Percentiles rank a stretch among this genome's conserved stretches.
These are phyloP conservation scores for Calliopum simillimum DNA, from an alignment of 2,888 invertebrate genomes.

Conservation along the genomic window DNA sequence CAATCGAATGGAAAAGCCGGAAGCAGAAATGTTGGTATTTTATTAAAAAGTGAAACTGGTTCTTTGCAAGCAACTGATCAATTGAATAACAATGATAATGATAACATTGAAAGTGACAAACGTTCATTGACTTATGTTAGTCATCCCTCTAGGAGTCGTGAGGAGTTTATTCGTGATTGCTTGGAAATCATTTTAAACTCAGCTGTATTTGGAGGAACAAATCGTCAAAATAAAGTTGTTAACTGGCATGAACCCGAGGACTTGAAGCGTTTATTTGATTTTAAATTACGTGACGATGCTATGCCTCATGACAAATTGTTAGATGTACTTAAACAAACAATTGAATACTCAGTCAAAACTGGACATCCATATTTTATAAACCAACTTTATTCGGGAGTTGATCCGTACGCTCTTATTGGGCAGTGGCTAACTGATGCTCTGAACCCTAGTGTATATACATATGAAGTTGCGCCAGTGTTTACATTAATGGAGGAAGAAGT, in stretches of 20 bases:
- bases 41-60: neutral
- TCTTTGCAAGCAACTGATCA: neutral
- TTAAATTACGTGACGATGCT: slow-evolving; percentile 72
- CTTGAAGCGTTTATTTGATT: slow-evolving; percentile 75
- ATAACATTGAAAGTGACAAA: slow-evolving; percentile 28
- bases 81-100: slow-evolving; percentile 38
- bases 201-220: slow-evolving; percentile 81
- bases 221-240: slow-evolving; percentile 79
- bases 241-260: slow-evolving; percentile 85
- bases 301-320: slow-evolving; percentile 77
- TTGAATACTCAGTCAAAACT: slow-evolving; percentile 89
- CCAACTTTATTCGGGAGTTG: slow-evolving; percentile 86
- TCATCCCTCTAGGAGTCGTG: slow-evolving; percentile 75
- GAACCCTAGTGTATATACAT: slow-evolving; percentile 90
- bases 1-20: neutral
- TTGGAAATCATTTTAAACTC: slow-evolving; percentile 79
- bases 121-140: slow-evolving; percentile 67
- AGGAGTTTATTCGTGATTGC: slow-evolving; percentile 78
- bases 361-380: slow-evolving; percentile 92
- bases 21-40: neutral
- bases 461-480: slow-evolving; percentile 90
- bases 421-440: slow-evolving; percentile 89
- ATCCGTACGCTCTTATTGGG: slow-evolving; percentile 85
- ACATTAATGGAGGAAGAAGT: slow-evolving; percentile 89
- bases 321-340: slow-evolving; percentile 76